Evolutionary conservation across 1,140 invertebrate genomes (phyloP), one percentile per base, ranked within the genome.

Genomic region (Trypoxylus dichotomus): DNA sequence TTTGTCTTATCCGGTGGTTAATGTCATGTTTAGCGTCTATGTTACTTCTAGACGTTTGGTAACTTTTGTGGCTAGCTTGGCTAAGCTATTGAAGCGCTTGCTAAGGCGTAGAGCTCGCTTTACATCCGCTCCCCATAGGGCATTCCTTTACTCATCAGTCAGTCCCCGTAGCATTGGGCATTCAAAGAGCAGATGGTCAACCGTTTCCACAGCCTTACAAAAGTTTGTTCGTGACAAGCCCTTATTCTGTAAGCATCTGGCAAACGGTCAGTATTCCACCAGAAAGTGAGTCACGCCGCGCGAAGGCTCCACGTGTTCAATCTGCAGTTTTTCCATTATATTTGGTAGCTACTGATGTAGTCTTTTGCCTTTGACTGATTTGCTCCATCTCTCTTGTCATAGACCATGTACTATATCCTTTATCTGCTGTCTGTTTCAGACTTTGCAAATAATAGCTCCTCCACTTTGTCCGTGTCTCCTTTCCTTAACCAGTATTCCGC

Each of bases 241-340:
- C 15, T 7, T 21, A n/a, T 37, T 13, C 3, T 60, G 42, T 5
- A 76, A 47, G 27, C 60, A 60, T 3, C 43, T 32, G 11, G 75
- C 42, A 76, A 60, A 76, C 5, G 75, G 54, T 5, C 75, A 42
- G 21, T 76, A 47, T 24, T 47, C 43, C 15, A 19, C 60, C 11
- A 76, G 21, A 21, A 76, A 76, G 3, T 76, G 76, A 19, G 72
- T 47, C 3, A 77, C n/a, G 63, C 76, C 60, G 15, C 21, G 6
- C 7, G 3, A 6, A 8, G 41, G 60, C 6, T 71, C n/a, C 2
- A 77, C 8, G 19, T 71, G 37, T 13, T n/a, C 21, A 3, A 37
- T 15, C 25, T 77, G 19, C 27, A 41, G 13, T 72, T 60, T 42
- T 41, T 76, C n/a, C 15, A 3, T 15, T 21, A 76, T 43, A 27